These are phyloP conservation scores for Turritopsis rubra DNA, from an alignment of 30 jellyfish, hydroid and myxozoan genomes.

Conservation along the genomic window DNA sequence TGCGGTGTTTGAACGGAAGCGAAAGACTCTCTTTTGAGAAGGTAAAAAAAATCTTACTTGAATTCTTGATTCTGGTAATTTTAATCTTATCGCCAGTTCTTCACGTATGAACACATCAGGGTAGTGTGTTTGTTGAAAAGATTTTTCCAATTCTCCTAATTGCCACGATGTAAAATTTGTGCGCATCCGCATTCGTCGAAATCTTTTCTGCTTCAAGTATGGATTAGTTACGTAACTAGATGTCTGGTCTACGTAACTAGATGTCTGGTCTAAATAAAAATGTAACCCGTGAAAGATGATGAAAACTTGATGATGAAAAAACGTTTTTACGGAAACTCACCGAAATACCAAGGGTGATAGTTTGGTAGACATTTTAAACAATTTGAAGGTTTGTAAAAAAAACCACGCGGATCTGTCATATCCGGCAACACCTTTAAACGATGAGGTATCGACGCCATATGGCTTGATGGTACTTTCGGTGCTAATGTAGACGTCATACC, in stretches of 20 bases:
- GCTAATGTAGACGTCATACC: background rate
- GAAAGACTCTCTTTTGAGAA: too few relatives aligned
- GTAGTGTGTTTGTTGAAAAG: constrained; percentile 70
- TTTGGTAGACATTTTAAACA: background rate
- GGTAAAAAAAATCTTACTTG: too few relatives aligned
- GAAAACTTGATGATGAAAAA: background rate
- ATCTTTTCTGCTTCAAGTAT: constrained; percentile 24
- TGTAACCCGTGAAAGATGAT: background rate
- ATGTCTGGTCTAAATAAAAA: background rate
- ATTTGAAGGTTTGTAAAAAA: background rate
- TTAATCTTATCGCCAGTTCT: constrained; percentile 51
- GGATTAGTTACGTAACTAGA: background rate
- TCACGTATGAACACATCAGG: constrained; percentile 87
- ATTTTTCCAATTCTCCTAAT: constrained; percentile 62
- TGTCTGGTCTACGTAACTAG: background rate
- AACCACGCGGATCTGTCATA: background rate
- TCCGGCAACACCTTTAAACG: background rate
- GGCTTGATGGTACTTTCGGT: background rate
- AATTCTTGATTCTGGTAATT: constrained; percentile 76
- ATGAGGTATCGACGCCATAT: background rate
- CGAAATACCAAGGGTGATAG: background rate
- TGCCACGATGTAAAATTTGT: constrained; percentile 91
- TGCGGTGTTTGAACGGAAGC: too few relatives aligned
- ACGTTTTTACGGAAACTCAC: background rate
- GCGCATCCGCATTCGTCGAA: constrained; percentile 81